Base-by-base conservation (phyloP, 2,797 vertebrate genomes). In the Cuniculus paca region DNA sequence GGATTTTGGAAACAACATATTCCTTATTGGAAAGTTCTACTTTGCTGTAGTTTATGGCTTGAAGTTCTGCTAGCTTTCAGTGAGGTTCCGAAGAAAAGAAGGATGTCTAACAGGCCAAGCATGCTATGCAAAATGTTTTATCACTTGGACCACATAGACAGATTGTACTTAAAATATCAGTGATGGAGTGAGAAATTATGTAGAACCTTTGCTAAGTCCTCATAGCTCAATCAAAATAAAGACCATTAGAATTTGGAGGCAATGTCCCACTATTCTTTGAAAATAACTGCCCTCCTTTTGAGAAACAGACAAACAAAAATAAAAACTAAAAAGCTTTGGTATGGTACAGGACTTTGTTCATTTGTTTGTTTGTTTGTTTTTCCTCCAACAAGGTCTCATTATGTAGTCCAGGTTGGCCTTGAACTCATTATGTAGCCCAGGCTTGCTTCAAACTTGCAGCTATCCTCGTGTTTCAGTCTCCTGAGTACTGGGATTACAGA, bases 101-200 rank as follows among this genome's bases (percentile, higher is more conserved):
- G 14, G 3, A 9, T 19, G 1, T 45, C 5, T 16, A 60, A n/a
- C 5, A 39, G 3, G 20, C 26, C 54, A 13, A 42, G 26, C n/a
- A 8, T n/a, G 3, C 0, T 31, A 16, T 89, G 39, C 9, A 58
- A 88, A 75, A 85, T 60, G 2, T 11, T 80, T 85, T 60, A n/a
- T 6, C 7, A 12, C 3, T 48, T 42, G 1, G 5, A 1, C 7
- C 1, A 42, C 50, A 24, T 3, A 8, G 52, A 54, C 13, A 12
- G 45, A 5, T 54, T 20, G 1, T 54, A 9, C 10, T 34, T 52
- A 16, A 70, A 82, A 70, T 42, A 42, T n/a, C 56, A 68, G 12
- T n/a, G 4, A 20, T 1, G 36, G 36, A n/a, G 2, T 83, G 39
- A 60, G 12, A 34, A 19, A 45, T 16, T 39, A 3, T 31, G 8